These are phyloP conservation scores for Cotesia typhae DNA, from an alignment of 1,140 invertebrate species.

Conservation along the genomic window DNA sequence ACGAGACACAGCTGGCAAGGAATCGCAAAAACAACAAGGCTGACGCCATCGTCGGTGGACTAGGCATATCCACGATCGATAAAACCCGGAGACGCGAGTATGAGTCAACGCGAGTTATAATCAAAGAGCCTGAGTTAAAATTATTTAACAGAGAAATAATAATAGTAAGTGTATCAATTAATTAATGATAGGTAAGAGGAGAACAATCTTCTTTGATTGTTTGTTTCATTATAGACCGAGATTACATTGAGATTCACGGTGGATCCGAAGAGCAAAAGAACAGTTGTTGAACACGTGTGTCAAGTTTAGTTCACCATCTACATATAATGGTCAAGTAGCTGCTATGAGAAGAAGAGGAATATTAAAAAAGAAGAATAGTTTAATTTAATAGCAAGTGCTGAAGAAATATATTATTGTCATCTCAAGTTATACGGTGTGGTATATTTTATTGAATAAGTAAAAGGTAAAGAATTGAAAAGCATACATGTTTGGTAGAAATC, in stretches of 20 bases:
- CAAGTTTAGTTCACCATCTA: too few species aligned
- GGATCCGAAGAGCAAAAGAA: too few species aligned
- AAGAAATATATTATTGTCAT: too few species aligned
- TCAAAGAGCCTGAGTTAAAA: not conserved
- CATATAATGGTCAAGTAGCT: too few species aligned
- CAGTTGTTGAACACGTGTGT: too few species aligned
- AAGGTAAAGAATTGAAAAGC: conserved; percentile 1
- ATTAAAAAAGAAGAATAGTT: not conserved
- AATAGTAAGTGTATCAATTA: not conserved
- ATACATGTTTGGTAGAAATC: not conserved
- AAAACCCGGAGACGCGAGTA: conserved; percentile 21
- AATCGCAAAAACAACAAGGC: conserved; percentile 13
- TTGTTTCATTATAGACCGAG: too few species aligned
- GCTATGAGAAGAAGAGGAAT: not conserved
- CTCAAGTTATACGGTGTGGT: not conserved
- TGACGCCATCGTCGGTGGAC: not conserved
- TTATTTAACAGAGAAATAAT: not conserved
- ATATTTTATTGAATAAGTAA: not conserved
- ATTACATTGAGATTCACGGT: too few species aligned
- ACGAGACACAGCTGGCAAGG: conserved; percentile 5
- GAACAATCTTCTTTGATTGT: too few species aligned
- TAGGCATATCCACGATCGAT: conserved; percentile 26
- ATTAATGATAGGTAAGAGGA: too few species aligned
- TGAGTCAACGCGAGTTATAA: conserved; percentile 5
- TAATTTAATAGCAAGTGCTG: too few species aligned